Conservation (phyloP, 2,888 invertebrate species). For the Phymatocera aterrima region DNA sequence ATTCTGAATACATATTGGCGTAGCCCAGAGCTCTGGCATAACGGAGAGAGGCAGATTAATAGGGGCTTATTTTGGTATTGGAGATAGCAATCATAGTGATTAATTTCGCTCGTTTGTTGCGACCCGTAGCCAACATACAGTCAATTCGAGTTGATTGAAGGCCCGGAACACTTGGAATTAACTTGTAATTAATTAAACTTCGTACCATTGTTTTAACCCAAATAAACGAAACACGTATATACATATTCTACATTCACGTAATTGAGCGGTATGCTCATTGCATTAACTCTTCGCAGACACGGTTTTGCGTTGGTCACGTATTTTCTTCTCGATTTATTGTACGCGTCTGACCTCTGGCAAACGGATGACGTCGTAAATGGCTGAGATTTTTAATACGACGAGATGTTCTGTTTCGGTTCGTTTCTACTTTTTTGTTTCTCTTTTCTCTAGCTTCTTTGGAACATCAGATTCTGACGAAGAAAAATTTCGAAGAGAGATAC, state of each 20-base stretch:
- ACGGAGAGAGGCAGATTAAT: constrained; percentile 50
- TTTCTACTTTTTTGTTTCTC: background rate
- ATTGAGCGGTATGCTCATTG: background rate
- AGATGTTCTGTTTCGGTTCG: background rate
- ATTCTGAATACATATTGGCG: constrained; percentile 31
- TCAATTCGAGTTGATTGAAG: constrained; percentile 42
- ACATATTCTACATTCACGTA: no score
- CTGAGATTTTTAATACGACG: background rate
- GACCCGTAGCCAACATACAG: constrained; percentile 29
- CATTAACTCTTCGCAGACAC: background rate
- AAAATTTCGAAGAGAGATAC: background rate
- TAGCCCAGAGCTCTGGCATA: background rate
- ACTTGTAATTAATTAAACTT: constrained; percentile 40
- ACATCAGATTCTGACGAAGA: background rate
- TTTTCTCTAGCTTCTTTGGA: background rate
- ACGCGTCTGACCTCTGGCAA: background rate
- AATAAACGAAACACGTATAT: background rate
- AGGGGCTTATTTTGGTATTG: constrained; percentile 58
- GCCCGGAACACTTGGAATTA: constrained; percentile 43
- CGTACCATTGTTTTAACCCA: constrained; percentile 20
- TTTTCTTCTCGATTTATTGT: background rate
- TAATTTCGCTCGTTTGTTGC: constrained; percentile 64
- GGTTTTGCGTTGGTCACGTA: background rate
- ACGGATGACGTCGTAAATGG: background rate
- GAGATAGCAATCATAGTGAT: constrained; percentile 62